Base-by-base conservation (phyloP, 2,797 vertebrate species). In the Hippopotamyrus pictus region DNA sequence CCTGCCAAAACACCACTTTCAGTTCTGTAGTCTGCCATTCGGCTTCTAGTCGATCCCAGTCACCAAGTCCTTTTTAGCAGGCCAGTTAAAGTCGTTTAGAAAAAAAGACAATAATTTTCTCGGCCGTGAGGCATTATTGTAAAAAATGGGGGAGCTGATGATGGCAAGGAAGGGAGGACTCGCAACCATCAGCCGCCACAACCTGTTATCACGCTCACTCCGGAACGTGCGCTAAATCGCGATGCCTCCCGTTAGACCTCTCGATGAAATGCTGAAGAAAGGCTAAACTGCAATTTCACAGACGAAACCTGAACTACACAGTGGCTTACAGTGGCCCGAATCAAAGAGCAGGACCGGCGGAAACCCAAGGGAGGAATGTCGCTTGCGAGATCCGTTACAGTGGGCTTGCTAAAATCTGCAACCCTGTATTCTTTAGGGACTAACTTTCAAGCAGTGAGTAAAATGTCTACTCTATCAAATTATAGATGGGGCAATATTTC, bases 91-190 rank as follows among this genome's bases (percentile, higher is more conserved):
- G 87, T 91, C 90, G 9, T 53, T 89, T 90, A 51, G 88, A 89
- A 90, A 93, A 92, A 89, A 19, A 73, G 12, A 73, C 29, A 37
- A 92, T 88, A n/a, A 92, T 88, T 86, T 90, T 91, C 93, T 92
- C 86, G 90, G 92, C 89, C 90, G 90, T 91, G 92, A 91, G 90
- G 94, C 93, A 96, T 95, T 94, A 94, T 91, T 90, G 92, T 91
- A 94, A 95, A 94, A 93, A 73, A 17, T 73, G 12, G 94, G 92
- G 90, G 94, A 92, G 93, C 92, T 93, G 93, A 93, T 91, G 91
- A 95, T 91, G 54, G 25, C 89, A 89, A 91, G 93, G 94, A 90
- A 93, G 92, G 93, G 92, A 1, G 0, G 0, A 0, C 90, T 91
- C 65, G 12, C 90, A 90, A 41, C 88, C 90, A 88, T 93, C 93